A percentile compares a stretch with the other conserved stretches of the same genome.
These are phyloP conservation scores for Drosophila baimaii DNA, from an alignment of 1,140 invertebrate species.

Conservation along the genomic window DNA sequence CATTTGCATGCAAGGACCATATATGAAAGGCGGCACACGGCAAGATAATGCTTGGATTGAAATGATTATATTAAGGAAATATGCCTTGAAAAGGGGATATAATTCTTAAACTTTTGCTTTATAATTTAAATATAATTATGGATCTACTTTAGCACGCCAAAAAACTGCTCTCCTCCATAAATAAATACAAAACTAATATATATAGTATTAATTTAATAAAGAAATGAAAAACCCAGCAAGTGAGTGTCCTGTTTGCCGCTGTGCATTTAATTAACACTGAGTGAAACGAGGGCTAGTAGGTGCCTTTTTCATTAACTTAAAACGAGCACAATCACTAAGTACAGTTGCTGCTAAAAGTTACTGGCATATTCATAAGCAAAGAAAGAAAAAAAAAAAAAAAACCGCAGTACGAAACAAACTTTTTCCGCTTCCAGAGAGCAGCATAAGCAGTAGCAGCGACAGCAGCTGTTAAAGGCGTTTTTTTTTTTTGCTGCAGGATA, in stretches of 20 bases:
- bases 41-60: not conserved
- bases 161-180: too few species aligned
- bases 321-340: slow-evolving; percentile 6
- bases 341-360: slow-evolving; percentile 44
- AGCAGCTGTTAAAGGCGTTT: slow-evolving; percentile 6
- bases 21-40: not conserved
- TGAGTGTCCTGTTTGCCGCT: not conserved
- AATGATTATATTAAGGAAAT: not conserved
- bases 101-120: too few species aligned
- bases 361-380: slow-evolving; percentile 50
- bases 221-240: too few species aligned
- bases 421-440: slow-evolving; percentile 18
- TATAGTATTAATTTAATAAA: too few species aligned
- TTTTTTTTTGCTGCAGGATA: not conserved
- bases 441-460: slow-evolving; percentile 10
- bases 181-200: too few species aligned
- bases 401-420: slow-evolving; percentile 31
- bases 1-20: slow-evolving; percentile 13
- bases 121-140: too few species aligned
- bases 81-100: too few species aligned
- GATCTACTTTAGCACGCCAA: too few species aligned
- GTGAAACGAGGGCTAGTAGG: not conserved
- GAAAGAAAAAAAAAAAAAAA: slow-evolving; percentile 3
- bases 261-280: slow-evolving; percentile 38
- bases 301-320: slow-evolving; percentile 29